Conservation (phyloP, 2,888 invertebrate species). For the Ischnura elegans region DNA sequence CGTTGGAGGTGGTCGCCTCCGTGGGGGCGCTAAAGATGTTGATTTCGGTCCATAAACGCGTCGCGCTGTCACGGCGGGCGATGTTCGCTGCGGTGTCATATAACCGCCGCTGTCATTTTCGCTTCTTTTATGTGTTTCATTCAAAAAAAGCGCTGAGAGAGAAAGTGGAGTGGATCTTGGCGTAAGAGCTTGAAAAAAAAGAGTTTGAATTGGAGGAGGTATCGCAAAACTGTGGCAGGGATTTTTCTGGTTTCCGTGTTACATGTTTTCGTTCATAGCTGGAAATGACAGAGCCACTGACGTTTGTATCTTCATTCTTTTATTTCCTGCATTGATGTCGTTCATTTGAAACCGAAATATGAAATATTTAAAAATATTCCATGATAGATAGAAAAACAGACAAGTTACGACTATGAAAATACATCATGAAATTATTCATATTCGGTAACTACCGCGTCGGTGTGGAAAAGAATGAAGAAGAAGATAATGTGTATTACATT, state of each 20-base stretch:
- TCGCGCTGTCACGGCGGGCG: conserved; percentile 26
- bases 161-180: background rate
- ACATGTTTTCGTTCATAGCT: background rate
- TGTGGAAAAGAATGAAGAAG: too few species aligned
- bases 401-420: too few species aligned
- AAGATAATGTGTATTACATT: too few species aligned
- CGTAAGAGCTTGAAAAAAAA: background rate
- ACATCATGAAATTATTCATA: too few species aligned
- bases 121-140: conserved; percentile 30
- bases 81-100: conserved; percentile 7
- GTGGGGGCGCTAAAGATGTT: background rate
- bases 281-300: background rate
- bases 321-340: background rate
- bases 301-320: background rate
- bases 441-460: too few species aligned
- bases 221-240: background rate
- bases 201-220: background rate
- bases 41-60: conserved; percentile 33
- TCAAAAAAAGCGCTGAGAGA: background rate
- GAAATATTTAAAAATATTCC: too few species aligned
- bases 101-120: conserved; percentile 45
- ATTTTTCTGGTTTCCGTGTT: background rate
- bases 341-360: too few species aligned
- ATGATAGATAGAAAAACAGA: too few species aligned
- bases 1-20: too few species aligned